These are phyloP conservation scores for Drosophila flavopinicola DNA, from an alignment of 2,888 invertebrate species.

Conservation along the genomic window DNA sequence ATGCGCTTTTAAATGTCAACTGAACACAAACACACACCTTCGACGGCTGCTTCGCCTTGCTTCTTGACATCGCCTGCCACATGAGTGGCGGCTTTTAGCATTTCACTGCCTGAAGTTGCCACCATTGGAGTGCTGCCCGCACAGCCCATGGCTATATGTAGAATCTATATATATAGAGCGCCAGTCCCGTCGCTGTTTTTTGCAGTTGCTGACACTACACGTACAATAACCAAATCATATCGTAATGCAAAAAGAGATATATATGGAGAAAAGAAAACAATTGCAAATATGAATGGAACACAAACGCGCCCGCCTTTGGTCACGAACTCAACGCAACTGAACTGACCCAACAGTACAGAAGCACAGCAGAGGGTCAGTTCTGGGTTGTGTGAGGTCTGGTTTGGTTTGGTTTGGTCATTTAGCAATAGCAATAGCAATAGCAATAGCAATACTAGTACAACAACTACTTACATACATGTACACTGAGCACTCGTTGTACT, in stretches of 20 bases:
- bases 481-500: conserved; percentile 31
- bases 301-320: conserved; percentile 71
- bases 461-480: conserved; percentile 22
- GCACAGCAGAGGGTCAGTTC: conserved; percentile 60
- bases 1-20: conserved; percentile 60
- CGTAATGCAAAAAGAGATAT: conserved; percentile 21
- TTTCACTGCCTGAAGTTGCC: conserved; percentile 82
- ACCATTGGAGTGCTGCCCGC: conserved; percentile 82
- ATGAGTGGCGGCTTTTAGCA: conserved; percentile 81
- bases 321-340: conserved; percentile 80
- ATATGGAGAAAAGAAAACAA: conserved; percentile 18
- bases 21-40: conserved; percentile 67
- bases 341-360: conserved; percentile 63
- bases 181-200: neutral
- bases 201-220: conserved; percentile 12
- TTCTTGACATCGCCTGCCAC: conserved; percentile 76
- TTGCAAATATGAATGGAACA: conserved; percentile 46
- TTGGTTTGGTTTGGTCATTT: conserved; percentile 43
- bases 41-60: conserved; percentile 75
- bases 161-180: conserved; percentile 29
- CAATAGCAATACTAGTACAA: conserved; percentile 10
- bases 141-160: conserved; percentile 75
- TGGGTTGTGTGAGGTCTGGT: neutral
- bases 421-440: conserved; percentile 25
- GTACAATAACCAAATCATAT: conserved; percentile 49